Evolutionary conservation across 2,797 vertebrate genomes (phyloP), one percentile per base, ranked within the genome.

Genomic region (Acipenser oxyrinchus): DNA sequence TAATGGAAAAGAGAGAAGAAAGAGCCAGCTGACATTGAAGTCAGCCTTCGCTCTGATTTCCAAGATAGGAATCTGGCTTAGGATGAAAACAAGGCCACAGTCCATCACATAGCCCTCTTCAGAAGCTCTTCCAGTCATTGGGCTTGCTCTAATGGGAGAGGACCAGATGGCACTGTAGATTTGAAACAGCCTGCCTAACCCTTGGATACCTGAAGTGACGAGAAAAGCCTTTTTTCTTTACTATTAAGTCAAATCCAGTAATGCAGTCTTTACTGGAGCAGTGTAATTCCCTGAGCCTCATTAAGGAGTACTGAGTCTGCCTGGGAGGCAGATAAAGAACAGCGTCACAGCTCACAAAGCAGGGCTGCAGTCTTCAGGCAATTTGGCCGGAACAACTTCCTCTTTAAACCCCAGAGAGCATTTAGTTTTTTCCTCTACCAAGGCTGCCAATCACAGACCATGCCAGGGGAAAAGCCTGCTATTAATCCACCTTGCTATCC

Each of bases 291-390:
- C 78, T 60, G 51, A 68, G 69, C 79, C 81, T 85, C 81, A 85
- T 86, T 80, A 83, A 79, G 78, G 67, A 74, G 79, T 70, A 70
- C 85, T 78, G 86, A 86, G 72, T 76, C 59, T 63, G 73, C 69
- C 82, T 72, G 85, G 83, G 83, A 74, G 78, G 74, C 82, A 83
- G 83, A 86, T 86, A 85, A 89, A 89, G 86, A 87, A 85, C 85
- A 82, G 82, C 85, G 87, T 88, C 87, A 89, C 86, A 90, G 86
- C 86, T 87, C 85, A 86, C 84, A 88, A 88, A 83, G 83, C 83
- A 84, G 79, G 82, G 81, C 83, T 81, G 81, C 81, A 60, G 71
- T 83, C 84, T 78, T 79, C 81, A 74, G 78, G 86, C 87, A 84
- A 85, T 74, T 85, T 84, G 71, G 79, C 79, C 70, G 74, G 82